Percentiles rank a stretch among this genome's conserved stretches.
Evolutionary conservation across 2,888 invertebrate species (phyloP).

Genomic region (Cataglyphis albicans): DNA sequence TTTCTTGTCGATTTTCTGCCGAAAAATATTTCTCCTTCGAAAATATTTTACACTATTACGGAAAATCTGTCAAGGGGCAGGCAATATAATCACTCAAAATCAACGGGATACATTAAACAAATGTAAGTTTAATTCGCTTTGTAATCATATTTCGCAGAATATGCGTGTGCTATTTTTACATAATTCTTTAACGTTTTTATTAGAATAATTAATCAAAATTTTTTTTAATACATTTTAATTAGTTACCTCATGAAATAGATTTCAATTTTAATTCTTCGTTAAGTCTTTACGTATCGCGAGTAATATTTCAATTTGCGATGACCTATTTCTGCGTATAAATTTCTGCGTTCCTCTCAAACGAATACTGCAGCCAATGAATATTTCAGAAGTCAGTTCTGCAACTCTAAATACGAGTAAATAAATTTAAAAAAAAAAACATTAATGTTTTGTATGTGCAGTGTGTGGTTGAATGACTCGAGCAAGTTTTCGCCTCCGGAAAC

Average conservation of each 20-base stretch:
- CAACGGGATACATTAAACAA: neutral
- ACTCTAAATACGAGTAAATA: neutral
- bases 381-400: neutral
- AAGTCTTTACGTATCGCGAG: neutral
- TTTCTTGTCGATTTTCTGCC: neutral
- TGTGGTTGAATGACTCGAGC: neutral
- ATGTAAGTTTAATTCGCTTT: neutral
- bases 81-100: conserved; percentile 6
- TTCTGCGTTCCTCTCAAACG: neutral
- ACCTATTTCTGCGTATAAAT: neutral
- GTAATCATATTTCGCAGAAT: neutral
- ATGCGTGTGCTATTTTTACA: neutral
- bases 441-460: neutral
- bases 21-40: neutral
- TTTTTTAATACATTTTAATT: conserved; percentile 3
- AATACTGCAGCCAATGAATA: neutral
- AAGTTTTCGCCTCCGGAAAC: neutral
- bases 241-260: neutral
- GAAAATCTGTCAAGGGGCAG: neutral
- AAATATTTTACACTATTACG: conserved; percentile 15
- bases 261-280: conserved; percentile 17
- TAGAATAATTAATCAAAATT: neutral
- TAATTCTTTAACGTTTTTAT: neutral
- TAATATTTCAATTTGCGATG: neutral
- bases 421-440: neutral